Conservation (phyloP, 2,113 vertebrate genomes). For the Conger conger region DNA sequence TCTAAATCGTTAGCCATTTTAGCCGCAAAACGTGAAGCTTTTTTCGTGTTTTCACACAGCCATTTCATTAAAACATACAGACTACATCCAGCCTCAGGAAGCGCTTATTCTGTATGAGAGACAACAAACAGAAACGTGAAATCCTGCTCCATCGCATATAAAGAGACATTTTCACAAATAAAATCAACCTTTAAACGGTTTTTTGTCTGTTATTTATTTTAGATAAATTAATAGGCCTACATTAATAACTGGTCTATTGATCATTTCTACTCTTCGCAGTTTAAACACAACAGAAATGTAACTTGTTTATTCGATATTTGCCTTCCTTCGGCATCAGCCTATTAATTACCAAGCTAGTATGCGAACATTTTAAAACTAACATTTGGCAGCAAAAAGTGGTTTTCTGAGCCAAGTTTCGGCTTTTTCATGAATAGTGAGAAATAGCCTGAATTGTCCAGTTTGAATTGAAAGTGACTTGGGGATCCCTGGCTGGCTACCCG, state of each 20-base stretch:
- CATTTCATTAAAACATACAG: too few relatives aligned
- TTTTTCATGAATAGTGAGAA: slow-evolving; percentile 62
- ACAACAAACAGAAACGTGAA: too few relatives aligned
- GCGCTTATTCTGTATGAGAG: too few relatives aligned
- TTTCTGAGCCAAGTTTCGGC: slow-evolving; percentile 63
- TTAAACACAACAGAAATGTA: not conserved
- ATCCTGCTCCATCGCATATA: too few relatives aligned
- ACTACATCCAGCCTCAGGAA: too few relatives aligned
- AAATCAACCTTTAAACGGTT: too few relatives aligned
- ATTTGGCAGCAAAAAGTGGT: slow-evolving; percentile 59
- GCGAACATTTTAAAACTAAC: slow-evolving; percentile 43
- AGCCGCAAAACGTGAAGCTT: too few relatives aligned
- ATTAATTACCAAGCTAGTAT: too few relatives aligned
- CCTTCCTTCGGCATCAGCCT: not conserved
- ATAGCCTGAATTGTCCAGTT: slow-evolving; percentile 85
- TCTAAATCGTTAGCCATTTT: too few relatives aligned
- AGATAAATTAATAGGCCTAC: not conserved
- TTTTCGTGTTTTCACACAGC: too few relatives aligned
- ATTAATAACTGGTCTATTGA: not conserved
- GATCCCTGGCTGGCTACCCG: slow-evolving; percentile 75
- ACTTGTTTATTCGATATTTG: slow-evolving; percentile 36
- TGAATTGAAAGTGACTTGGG: slow-evolving; percentile 93
- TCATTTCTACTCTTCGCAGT: not conserved
- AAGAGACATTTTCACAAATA: too few relatives aligned
- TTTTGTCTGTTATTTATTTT: too few relatives aligned